A percentile compares a stretch with the other conserved stretches of the same genome.
Conservation (phyloP, 1,140 invertebrate species). For the Zaprionus africanus region DNA sequence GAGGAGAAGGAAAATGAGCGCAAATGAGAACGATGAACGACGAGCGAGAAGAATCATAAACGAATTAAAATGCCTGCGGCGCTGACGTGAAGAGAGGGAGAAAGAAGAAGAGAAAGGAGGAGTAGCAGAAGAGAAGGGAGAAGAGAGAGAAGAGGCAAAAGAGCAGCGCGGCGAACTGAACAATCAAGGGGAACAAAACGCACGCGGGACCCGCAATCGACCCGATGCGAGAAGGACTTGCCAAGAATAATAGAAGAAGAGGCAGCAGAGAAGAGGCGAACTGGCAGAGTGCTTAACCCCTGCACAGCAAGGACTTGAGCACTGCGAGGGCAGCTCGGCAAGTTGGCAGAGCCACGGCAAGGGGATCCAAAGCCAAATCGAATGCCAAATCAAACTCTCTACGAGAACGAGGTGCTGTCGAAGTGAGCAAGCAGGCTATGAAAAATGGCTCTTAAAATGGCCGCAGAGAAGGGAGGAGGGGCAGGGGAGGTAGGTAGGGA, state of each 20-base stretch:
- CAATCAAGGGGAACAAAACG: not conserved
- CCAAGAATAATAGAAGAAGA: constrained; percentile 6
- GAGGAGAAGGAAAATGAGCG: not conserved
- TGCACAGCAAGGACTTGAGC: constrained; percentile 1
- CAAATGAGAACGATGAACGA: constrained; percentile 8
- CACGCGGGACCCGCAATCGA: constrained; percentile 2
- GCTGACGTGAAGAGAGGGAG: constrained; percentile 43
- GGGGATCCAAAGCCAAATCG: not conserved
- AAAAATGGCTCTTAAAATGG: constrained; percentile 4
- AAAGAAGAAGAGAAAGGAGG: not conserved
- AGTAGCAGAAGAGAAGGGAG: not conserved
- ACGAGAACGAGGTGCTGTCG: not conserved
- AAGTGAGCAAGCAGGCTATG: constrained; percentile 21
- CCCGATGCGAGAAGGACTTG: not conserved
- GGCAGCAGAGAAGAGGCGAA: constrained; percentile 29
- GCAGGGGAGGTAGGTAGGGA: not conserved
- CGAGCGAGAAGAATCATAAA: constrained; percentile 49
- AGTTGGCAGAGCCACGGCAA: not conserved
- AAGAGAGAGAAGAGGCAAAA: not conserved
- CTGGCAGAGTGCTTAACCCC: constrained; percentile 17
- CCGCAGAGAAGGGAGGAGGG: not conserved
- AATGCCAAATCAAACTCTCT: constrained; percentile 17
- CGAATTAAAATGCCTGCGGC: constrained; percentile 76
- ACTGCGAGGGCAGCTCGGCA: constrained; percentile 10
- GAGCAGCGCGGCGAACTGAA: not conserved